phyloP scores from a whole-genome alignment of 2,797 vertebrate genomes.

The Gallinago stenura region DNA sequence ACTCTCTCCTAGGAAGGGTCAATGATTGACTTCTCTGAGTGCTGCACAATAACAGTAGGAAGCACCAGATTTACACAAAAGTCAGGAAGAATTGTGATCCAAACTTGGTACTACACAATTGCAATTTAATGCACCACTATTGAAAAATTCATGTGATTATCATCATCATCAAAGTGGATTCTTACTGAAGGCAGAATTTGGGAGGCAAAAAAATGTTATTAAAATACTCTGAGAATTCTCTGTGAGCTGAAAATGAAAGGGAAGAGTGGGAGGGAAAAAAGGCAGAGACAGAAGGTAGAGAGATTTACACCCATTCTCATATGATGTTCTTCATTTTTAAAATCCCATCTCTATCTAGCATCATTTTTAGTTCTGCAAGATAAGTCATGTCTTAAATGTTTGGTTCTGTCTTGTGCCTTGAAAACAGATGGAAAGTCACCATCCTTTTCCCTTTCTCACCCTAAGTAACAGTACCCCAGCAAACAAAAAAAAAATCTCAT shows the following conservation, averaged over 20 bases:
- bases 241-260: background rate
- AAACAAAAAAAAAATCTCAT: background rate
- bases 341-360: background rate
- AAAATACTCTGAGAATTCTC: background rate
- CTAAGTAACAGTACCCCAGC: background rate
- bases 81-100: background rate
- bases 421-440: background rate
- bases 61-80: background rate
- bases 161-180: background rate
- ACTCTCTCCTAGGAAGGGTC: constrained; percentile 65
- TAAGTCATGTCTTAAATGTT: background rate
- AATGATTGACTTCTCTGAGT: constrained; percentile 43
- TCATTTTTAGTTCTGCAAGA: background rate
- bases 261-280: background rate
- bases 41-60: background rate
- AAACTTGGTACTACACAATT: background rate
- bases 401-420: background rate
- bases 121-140: background rate
- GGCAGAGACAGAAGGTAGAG: background rate
- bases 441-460: background rate
- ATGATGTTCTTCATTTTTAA: background rate
- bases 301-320: background rate
- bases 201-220: background rate
- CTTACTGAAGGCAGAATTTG: background rate
- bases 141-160: background rate